A percentile compares a stretch with the other conserved stretches of the same genome.
These are phyloP conservation scores for Catalaphyllia jardinei DNA, from an alignment of 64 coral and sea anemone species.

Conservation along the genomic window DNA sequence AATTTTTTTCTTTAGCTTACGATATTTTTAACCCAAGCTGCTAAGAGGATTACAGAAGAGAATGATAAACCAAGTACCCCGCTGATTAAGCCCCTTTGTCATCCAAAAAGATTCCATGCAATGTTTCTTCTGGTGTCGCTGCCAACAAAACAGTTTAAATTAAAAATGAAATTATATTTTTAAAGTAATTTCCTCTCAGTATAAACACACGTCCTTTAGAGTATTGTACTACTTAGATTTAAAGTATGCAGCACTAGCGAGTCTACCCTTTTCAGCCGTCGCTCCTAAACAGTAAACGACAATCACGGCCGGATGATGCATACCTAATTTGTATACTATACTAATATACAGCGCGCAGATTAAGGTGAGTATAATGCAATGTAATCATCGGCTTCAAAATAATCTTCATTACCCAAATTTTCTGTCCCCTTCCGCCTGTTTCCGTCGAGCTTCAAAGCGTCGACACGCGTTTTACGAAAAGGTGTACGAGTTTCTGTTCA, in stretches of 20 bases:
- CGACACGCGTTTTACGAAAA: not conserved
- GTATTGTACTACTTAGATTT: too few species aligned
- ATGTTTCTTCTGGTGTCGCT: not conserved
- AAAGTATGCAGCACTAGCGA: too few species aligned
- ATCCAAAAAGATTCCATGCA: not conserved
- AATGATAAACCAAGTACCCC: slow-evolving; percentile 2
- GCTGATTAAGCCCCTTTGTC: not conserved
- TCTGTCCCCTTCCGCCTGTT: too few species aligned
- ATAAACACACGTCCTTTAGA: not conserved
- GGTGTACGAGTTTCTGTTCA: slow-evolving; percentile 1
- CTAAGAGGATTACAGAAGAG: slow-evolving; percentile 4
- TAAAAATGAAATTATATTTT: not conserved
- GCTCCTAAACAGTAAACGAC: too few species aligned
- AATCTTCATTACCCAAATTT: too few species aligned
- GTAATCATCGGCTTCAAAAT: too few species aligned
- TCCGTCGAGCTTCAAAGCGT: not conserved
- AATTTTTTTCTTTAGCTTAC: not conserved
- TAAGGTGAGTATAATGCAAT: too few species aligned
- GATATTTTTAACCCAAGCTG: not conserved
- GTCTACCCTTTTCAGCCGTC: too few species aligned
- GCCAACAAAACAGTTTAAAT: not conserved
- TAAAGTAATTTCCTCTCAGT: not conserved
- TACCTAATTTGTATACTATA: too few species aligned
- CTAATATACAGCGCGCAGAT: too few species aligned
- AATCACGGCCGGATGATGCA: too few species aligned